Conservation (phyloP, 2,888 invertebrate species). For the Halictus quadricinctus region DNA sequence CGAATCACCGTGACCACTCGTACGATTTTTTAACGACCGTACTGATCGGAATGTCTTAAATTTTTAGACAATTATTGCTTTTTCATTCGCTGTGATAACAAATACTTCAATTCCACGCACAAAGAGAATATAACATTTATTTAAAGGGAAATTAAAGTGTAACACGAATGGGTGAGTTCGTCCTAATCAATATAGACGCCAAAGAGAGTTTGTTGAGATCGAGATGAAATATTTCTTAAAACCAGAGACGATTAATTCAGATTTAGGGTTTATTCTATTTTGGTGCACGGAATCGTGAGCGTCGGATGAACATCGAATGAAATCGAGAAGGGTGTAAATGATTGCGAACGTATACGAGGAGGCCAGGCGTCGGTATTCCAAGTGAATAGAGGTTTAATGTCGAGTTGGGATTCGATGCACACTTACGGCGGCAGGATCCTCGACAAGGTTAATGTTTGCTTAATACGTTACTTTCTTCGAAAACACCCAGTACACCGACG, state of each 20-base stretch:
- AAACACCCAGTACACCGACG: slow-evolving; percentile 71
- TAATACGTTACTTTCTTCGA: slow-evolving; percentile 37
- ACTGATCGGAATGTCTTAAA: not conserved
- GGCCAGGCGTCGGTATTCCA: not conserved
- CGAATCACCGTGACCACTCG: not conserved
- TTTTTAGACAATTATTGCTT: not conserved
- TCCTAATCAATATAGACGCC: not conserved
- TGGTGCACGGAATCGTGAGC: not conserved
- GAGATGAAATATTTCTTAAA: not conserved
- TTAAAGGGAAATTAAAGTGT: not conserved
- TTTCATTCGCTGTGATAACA: no score
- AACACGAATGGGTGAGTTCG: not conserved
- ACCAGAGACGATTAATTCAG: not conserved
- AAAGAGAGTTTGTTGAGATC: not conserved
- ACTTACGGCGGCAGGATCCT: not conserved
- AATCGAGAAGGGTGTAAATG: not conserved
- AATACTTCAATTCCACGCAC: not conserved
- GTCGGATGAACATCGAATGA: not conserved
- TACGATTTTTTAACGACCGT: accelerated
- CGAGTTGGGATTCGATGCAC: not conserved
- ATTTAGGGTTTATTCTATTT: not conserved
- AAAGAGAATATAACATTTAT: no score
- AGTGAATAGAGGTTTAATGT: not conserved
- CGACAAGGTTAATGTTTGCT: slow-evolving; percentile 25
- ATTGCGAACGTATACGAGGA: slow-evolving; percentile 1